Evolutionary conservation across 2,888 invertebrate genomes (phyloP).

Genomic region (Meteorus cinctellus): DNA sequence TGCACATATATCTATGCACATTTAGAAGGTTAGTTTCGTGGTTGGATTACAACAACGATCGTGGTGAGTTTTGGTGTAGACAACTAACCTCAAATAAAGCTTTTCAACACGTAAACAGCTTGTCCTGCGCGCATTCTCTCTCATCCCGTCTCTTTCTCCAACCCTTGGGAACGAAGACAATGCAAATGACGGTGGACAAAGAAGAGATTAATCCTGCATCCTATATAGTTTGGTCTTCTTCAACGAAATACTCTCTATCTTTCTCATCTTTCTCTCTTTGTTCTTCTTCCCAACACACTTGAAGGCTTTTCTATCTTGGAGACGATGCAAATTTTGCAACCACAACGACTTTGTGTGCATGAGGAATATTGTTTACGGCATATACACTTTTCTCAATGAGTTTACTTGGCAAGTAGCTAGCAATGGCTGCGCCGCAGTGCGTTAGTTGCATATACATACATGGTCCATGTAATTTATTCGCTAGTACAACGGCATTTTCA

Average conservation of each 20-base stretch:
- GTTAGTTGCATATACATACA: conserved; percentile 54
- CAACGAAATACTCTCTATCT: neutral
- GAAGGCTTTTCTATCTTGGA: conserved; percentile 22
- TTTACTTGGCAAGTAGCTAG: conserved; percentile 62
- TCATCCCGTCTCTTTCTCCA: neutral
- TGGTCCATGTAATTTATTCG: conserved; percentile 60
- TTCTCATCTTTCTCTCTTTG: neutral
- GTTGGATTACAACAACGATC: conserved; percentile 11
- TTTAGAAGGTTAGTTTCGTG: neutral
- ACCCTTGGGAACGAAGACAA: conserved; percentile 10
- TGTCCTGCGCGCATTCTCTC: neutral
- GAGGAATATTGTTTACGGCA: conserved; percentile 27
- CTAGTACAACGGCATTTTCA: conserved; percentile 20
- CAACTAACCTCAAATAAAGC: conserved; percentile 22
- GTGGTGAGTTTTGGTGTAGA: neutral
- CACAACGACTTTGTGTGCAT: conserved; percentile 16
- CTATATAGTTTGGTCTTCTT: conserved; percentile 31
- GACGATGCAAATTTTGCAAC: conserved; percentile 35
- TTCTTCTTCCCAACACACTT: neutral
- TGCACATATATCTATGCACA: neutral
- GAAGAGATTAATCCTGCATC: conserved; percentile 21
- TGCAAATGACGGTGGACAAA: conserved; percentile 10
- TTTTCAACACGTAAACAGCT: conserved; percentile 15
- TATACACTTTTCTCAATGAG: conserved; percentile 46
- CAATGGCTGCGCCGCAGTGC: conserved; percentile 63